Base-by-base conservation (phyloP, 2,888 invertebrate species). In the Mystacides longicornis region DNA sequence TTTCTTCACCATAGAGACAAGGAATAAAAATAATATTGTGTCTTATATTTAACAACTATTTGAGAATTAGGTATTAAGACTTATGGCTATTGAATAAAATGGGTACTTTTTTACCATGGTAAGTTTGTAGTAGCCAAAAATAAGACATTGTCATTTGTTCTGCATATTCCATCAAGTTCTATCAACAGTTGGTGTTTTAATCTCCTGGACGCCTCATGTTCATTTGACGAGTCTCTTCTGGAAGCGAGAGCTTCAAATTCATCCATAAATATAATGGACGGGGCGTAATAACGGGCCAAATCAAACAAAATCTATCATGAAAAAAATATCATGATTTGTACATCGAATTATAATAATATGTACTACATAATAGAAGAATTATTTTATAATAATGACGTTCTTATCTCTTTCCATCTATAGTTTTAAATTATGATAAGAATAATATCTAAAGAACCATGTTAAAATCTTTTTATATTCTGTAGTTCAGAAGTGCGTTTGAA, bases 231-330 rank as follows among this genome's bases (percentile, higher is more conserved):
- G 1, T 83, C 81, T 2, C 81, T 74, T 55, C 74, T 76, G 2
- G 88, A 84, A 19, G 89, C 86, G 27, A 95, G 70, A 14, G 93
- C 86, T 67, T 96, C 96, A 56, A 95, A 80, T 72, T 96, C 96
- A 67, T 96, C 96, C 49, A 96, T 81, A 71, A 96, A 96, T 64
- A 96, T 89, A 9, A 93, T 88, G 0, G 93, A 87, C 0, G 96
- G 96, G 0, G 93, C 85, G 67, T 89, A 86, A 67, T 84, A 82
- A 33, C 85, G 80, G 0, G 96, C 95, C 71, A 93, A 76, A 63
- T 94, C 91, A 69, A 94, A 94, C 46, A 96, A 74, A 0, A 92
- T 85, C 88, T 87, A 62, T n/a, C n/a, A n/a, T n/a, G n/a, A n/a
- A n/a, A n/a, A 1, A 60, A 54, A 45, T n/a, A n/a, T n/a, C n/a